phyloP scores from a whole-genome alignment of 2,113 vertebrate genomes.

The Heptranchias perlo region DNA sequence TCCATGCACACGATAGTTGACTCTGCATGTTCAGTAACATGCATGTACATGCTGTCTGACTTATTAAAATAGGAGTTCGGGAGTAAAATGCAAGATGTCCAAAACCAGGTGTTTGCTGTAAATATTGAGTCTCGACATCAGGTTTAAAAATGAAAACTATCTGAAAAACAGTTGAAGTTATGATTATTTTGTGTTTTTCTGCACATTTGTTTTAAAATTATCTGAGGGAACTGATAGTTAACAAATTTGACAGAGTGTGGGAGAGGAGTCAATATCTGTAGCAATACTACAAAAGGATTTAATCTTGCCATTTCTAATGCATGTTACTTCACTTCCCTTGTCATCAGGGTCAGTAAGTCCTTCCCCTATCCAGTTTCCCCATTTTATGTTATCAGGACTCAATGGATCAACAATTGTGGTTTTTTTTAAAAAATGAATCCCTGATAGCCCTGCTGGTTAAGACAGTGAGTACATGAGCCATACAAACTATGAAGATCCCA shows the following conservation, averaged over 20 bases:
- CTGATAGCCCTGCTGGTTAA: neutral
- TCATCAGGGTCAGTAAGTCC: neutral
- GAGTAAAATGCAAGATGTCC: neutral
- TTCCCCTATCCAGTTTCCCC: neutral
- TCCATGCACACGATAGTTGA: neutral
- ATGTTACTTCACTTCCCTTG: neutral
- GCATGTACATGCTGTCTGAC: too few species aligned
- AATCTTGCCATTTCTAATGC: neutral
- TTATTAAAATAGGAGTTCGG: neutral
- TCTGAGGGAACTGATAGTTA: neutral
- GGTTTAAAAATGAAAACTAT: neutral
- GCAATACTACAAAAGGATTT: neutral
- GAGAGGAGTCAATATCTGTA: neutral
- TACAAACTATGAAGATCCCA: neutral
- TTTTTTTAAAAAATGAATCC: too few species aligned
- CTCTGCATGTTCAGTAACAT: neutral
- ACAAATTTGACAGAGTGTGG: neutral
- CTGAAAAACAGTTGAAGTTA: neutral
- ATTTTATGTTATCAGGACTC: neutral
- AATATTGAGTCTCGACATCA: neutral
- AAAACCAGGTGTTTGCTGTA: neutral
- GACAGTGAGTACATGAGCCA: neutral
- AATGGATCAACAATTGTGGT: neutral
- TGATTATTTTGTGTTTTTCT: neutral
- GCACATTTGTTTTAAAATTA: neutral